phyloP scores from a whole-genome alignment of 2,888 invertebrate genomes.

The Lithophane semibrunnea region DNA sequence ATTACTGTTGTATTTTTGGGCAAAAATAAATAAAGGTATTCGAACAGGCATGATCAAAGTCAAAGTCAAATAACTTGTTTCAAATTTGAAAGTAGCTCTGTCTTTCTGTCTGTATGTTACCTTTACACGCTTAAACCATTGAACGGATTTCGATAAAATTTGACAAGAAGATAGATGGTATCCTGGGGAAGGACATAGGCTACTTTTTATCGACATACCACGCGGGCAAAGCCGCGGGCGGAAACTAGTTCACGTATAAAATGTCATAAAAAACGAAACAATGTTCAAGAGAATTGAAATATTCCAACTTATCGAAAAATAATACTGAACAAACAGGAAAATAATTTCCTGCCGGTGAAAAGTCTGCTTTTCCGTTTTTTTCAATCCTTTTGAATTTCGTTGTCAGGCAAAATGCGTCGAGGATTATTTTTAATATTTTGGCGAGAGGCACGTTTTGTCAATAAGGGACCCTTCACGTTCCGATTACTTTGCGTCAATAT shows the following conservation, averaged over 20 bases:
- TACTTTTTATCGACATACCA: too few species aligned
- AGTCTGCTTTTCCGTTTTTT: conserved; percentile 42
- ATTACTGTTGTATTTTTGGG: not conserved
- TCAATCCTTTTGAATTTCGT: conserved; percentile 74
- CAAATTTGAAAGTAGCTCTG: too few species aligned
- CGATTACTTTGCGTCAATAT: conserved; percentile 85
- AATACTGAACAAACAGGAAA: conserved; percentile 60
- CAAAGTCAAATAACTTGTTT: too few species aligned
- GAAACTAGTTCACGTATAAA: not conserved
- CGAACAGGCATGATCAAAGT: too few species aligned
- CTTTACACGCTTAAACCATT: too few species aligned
- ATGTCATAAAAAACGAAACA: conserved; percentile 14
- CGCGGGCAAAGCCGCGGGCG: too few species aligned
- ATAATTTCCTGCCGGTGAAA: conserved; percentile 53
- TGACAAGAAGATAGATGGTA: too few species aligned
- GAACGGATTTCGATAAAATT: too few species aligned
- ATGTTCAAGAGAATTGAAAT: conserved; percentile 24
- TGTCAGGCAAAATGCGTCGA: conserved; percentile 66
- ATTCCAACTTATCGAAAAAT: conserved; percentile 54
- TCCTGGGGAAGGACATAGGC: too few species aligned
- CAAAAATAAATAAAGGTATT: not conserved
- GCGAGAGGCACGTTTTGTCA: conserved; percentile 85
- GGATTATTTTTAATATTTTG: conserved; percentile 84
- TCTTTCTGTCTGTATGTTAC: too few species aligned
- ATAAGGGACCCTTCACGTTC: conserved; percentile 80